These are phyloP conservation scores for Mus minutoides DNA, from an alignment of 2,797 vertebrate species.

Conservation along the genomic window DNA sequence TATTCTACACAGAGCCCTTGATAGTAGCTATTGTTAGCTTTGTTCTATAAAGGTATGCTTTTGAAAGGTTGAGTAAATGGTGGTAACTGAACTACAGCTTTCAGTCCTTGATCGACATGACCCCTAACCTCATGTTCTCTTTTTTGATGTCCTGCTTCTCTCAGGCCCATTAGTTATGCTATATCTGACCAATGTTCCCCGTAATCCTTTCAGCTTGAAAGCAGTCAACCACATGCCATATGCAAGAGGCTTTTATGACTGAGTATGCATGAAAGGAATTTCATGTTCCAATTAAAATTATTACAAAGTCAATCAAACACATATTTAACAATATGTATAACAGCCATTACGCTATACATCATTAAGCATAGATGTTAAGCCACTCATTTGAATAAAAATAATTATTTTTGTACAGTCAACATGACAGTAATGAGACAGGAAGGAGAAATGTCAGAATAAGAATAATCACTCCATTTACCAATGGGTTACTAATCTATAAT, in stretches of 20 bases:
- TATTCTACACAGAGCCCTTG: neutral
- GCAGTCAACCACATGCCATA: slow-evolving; percentile 55
- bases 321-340: slow-evolving; percentile 79
- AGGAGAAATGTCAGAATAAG: slow-evolving; percentile 42
- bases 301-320: slow-evolving; percentile 77
- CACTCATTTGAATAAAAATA: slow-evolving; percentile 73
- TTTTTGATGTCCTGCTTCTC: neutral
- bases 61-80: neutral
- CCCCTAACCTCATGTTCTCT: neutral
- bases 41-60: neutral
- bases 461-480: slow-evolving; percentile 49
- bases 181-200: slow-evolving; percentile 14
- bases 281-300: slow-evolving; percentile 78
- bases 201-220: slow-evolving; percentile 62
- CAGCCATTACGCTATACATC: slow-evolving; percentile 76
- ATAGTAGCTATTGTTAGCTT: neutral
- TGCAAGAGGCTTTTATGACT: slow-evolving; percentile 45
- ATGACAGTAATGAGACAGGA: slow-evolving; percentile 56
- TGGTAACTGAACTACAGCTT: neutral
- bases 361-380: slow-evolving; percentile 75
- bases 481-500: slow-evolving; percentile 42
- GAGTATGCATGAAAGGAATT: slow-evolving; percentile 67
- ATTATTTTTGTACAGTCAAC: slow-evolving; percentile 75
- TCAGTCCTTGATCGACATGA: neutral
- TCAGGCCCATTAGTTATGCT: slow-evolving; percentile 24